phyloP scores from a whole-genome alignment of 2,113 vertebrate species.

The Psophia crepitans region DNA sequence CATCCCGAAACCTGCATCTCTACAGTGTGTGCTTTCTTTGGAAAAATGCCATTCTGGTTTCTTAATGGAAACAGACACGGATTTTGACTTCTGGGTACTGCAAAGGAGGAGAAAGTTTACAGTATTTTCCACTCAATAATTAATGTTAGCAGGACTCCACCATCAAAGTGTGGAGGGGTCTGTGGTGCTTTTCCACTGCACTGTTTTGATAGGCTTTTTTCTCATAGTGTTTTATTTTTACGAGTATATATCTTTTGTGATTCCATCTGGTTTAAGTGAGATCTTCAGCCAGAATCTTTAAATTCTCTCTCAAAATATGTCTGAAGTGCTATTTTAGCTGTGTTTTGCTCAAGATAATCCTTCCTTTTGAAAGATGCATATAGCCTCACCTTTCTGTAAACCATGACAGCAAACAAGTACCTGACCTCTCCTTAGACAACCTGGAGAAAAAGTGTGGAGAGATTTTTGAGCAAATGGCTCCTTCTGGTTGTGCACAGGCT shows the following conservation, averaged over 20 bases:
- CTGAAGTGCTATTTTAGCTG: not conserved
- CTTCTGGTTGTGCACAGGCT: not conserved
- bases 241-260: not conserved
- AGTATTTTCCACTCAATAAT: not conserved
- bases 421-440: not conserved
- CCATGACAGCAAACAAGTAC: not conserved
- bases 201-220: not conserved
- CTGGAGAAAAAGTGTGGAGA: not conserved
- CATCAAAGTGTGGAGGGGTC: not conserved
- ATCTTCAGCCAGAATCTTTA: not conserved
- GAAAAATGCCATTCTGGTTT: not conserved
- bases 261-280: not conserved
- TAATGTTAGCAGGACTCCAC: not conserved
- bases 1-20: not conserved
- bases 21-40: not conserved
- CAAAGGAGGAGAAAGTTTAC: not conserved
- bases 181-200: not conserved
- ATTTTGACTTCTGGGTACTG: not conserved
- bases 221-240: not conserved
- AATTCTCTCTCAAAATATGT: not conserved
- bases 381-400: not conserved
- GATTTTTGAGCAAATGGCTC: not conserved
- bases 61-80: not conserved
- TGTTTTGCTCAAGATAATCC: not conserved
- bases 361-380: not conserved